These are phyloP conservation scores for Pachyseris speciosa DNA, from an alignment of 64 coral and sea anemone species.

Conservation along the genomic window DNA sequence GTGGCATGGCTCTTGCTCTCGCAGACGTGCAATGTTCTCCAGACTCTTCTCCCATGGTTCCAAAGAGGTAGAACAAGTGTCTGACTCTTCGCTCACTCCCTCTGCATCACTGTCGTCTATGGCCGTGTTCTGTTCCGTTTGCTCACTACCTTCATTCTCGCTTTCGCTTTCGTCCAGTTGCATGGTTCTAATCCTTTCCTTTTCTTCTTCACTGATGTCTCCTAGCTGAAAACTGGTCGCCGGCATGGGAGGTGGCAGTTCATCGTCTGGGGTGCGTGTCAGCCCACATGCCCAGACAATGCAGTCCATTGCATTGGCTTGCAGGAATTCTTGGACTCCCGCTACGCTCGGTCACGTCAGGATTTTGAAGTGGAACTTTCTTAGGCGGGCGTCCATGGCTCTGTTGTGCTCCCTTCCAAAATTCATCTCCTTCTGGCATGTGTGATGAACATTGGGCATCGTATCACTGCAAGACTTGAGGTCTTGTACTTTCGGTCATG, in stretches of 20 bases:
- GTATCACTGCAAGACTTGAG: not conserved
- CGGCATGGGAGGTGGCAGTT: too few relatives aligned
- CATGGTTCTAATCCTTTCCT: too few relatives aligned
- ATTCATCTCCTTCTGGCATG: conserved; percentile 24
- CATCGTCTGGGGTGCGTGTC: too few relatives aligned
- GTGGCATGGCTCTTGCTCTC: not conserved
- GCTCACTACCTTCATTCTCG: too few relatives aligned
- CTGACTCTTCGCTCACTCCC: not conserved
- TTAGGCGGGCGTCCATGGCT: not conserved
- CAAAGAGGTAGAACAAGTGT: not conserved
- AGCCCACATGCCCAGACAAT: conserved; percentile 25
- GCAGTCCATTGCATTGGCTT: not conserved
- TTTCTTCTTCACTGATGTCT: too few relatives aligned
- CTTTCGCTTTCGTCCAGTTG: too few relatives aligned
- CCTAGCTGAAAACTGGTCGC: too few relatives aligned
- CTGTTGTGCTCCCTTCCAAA: not conserved
- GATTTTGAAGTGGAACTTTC: not conserved
- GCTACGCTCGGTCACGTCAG: not conserved
- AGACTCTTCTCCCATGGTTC: not conserved
- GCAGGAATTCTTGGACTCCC: not conserved
- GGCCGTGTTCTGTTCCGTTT: too few relatives aligned
- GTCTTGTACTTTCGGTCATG: not conserved
- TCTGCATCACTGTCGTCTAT: too few relatives aligned
- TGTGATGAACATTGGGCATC: conserved; percentile 41
- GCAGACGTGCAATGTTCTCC: not conserved